These are phyloP conservation scores for Fragum sueziense DNA, from an alignment of 2,888 invertebrate species.

Conservation along the genomic window DNA sequence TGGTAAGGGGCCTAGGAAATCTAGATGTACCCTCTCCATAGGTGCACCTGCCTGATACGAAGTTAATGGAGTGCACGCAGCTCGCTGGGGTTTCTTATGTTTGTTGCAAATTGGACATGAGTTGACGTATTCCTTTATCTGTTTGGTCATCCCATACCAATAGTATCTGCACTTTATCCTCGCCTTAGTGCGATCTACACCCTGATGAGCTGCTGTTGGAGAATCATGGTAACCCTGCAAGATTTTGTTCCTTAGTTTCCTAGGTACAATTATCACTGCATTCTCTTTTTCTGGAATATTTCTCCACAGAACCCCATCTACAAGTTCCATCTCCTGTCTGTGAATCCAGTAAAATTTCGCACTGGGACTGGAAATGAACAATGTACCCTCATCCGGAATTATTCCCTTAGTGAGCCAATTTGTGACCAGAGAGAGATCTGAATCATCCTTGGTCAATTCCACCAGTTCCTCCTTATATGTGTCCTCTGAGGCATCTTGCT, in stretches of 20 bases:
- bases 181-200: conserved; percentile 15
- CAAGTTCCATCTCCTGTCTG: not conserved
- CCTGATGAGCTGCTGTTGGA: conserved; percentile 47
- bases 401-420: not conserved
- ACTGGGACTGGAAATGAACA: not conserved
- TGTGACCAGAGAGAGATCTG: not conserved
- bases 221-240: conserved; percentile 24
- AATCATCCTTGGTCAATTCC: not conserved
- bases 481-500: not conserved
- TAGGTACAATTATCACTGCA: conserved; percentile 6
- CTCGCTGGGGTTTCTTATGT: conserved; percentile 1
- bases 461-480: not conserved
- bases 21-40: conserved; percentile 43
- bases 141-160: conserved; percentile 31
- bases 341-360: conserved; percentile 25
- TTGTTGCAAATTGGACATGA: conserved; percentile 13
- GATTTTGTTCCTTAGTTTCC: conserved; percentile 1
- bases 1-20: conserved; percentile 36
- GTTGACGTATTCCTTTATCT: conserved; percentile 11
- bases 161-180: conserved; percentile 19
- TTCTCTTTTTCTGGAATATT: not conserved
- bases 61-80: not conserved
- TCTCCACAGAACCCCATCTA: not conserved
- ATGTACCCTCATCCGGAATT: not conserved
- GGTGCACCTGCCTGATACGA: conserved; percentile 91